Percentiles rank a stretch among this genome's conserved stretches.
These are phyloP conservation scores for Netelia virgata DNA, from an alignment of 2,888 invertebrate genomes.

Conservation along the genomic window DNA sequence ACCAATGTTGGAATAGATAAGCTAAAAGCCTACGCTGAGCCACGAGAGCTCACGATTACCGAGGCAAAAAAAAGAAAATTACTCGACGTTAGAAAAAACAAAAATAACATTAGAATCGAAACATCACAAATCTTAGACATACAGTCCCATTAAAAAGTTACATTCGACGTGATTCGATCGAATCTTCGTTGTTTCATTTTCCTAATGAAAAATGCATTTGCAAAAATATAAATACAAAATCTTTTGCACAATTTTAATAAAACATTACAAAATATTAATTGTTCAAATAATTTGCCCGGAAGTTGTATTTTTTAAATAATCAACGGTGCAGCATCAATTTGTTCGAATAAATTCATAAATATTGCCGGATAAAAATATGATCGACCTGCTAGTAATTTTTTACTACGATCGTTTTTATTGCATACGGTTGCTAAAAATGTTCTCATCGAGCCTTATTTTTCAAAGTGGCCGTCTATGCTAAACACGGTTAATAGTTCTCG, in stretches of 20 bases:
- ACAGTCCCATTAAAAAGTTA: not conserved
- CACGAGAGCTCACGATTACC: conserved; percentile 11
- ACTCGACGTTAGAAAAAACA: not conserved
- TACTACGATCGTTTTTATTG: too few relatives aligned
- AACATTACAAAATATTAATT: too few relatives aligned
- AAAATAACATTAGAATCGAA: not conserved
- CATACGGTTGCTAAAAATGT: not conserved
- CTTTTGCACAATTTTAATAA: too few relatives aligned
- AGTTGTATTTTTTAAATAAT: too few relatives aligned
- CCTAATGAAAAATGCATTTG: not conserved
- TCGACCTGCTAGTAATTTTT: too few relatives aligned
- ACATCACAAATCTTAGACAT: not conserved
- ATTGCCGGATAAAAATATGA: too few relatives aligned
- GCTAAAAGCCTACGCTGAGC: conserved; percentile 42
- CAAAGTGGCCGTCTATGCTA: not conserved
- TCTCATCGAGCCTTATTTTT: not conserved
- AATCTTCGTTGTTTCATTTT: not conserved
- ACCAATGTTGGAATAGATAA: conserved; percentile 48
- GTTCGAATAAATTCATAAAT: too few relatives aligned
- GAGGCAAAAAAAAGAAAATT: not conserved
- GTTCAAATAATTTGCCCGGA: too few relatives aligned
- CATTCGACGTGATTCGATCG: not conserved
- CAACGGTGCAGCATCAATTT: too few relatives aligned
- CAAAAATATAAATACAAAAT: not conserved
- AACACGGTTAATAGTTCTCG: conserved; percentile 10